Percentiles rank a stretch among this genome's conserved stretches.
Evolutionary conservation across 1,140 invertebrate species (phyloP).

Genomic region (Gryllus bimaculatus): DNA sequence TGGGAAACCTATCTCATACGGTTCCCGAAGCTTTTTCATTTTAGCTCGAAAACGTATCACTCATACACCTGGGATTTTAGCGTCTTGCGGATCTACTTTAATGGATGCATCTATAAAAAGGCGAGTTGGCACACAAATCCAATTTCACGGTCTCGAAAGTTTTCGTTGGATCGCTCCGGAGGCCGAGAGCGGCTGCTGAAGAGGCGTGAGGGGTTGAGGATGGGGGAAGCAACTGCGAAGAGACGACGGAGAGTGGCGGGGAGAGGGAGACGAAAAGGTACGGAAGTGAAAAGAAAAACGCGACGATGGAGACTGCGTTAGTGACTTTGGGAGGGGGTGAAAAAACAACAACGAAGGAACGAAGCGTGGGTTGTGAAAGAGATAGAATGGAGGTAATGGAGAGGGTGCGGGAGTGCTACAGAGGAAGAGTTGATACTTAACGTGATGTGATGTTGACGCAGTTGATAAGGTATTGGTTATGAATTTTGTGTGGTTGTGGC

Average conservation of each 20-base stretch:
- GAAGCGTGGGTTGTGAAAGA: not conserved
- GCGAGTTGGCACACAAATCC: slow-evolving; percentile 2
- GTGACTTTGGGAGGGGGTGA: too few relatives aligned
- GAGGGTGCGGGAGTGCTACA: not conserved
- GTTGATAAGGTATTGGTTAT: too few relatives aligned
- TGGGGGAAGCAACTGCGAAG: not conserved
- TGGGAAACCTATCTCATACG: not conserved
- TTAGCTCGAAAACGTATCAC: not conserved
- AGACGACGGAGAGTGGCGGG: not conserved
- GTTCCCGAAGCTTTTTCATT: not conserved
- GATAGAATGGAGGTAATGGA: not conserved
- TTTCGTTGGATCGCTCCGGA: not conserved
- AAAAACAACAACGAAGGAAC: too few relatives aligned
- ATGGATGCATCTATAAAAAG: slow-evolving; percentile 1
- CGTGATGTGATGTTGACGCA: too few relatives aligned
- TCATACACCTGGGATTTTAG: slow-evolving; percentile 4
- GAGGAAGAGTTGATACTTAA: too few relatives aligned
- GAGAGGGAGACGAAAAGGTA: not conserved
- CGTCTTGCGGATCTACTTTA: slow-evolving; percentile 1
- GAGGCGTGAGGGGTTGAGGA: not conserved
- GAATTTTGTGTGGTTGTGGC: too few relatives aligned
- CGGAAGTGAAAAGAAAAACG: not conserved
- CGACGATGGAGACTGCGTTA: too few relatives aligned
- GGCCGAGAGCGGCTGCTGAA: not conserved
- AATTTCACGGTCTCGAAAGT: slow-evolving; percentile 1